Evolutionary conservation across 2,797 vertebrate species (phyloP).

Genomic region (Mormyrops attenuatus): DNA sequence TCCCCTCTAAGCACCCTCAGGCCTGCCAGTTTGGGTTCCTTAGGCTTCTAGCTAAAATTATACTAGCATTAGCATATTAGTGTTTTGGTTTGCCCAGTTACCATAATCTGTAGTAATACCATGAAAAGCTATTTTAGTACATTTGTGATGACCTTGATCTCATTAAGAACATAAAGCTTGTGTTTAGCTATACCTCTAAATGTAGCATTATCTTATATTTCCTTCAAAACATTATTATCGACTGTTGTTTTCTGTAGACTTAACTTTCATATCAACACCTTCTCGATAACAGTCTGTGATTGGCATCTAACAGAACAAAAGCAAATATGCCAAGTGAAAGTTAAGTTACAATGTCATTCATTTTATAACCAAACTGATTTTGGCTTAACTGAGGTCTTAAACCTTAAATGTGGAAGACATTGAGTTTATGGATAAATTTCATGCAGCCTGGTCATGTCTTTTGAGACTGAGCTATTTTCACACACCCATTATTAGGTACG

Average conservation of each 20-base stretch:
- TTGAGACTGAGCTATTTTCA: constrained; percentile 6
- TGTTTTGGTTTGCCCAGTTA: constrained; percentile 13
- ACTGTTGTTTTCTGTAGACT: neutral
- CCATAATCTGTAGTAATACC: neutral
- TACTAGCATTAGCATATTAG: constrained; percentile 12
- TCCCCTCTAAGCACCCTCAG: constrained; percentile 12
- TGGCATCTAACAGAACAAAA: neutral
- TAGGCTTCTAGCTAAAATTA: constrained; percentile 27
- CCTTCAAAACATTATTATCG: neutral
- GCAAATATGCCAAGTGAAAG: neutral
- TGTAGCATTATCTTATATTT: neutral
- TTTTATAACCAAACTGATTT: neutral
- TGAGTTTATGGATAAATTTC: constrained; percentile 8
- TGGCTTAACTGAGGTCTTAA: neutral
- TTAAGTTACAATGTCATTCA: neutral
- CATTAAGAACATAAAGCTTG: neutral
- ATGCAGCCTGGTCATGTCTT: constrained; percentile 31
- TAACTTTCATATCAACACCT: neutral
- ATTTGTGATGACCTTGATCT: neutral
- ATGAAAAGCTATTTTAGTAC: neutral
- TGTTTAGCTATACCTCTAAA: neutral
- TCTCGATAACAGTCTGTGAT: neutral
- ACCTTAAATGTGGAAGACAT: neutral
- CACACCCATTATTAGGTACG: neutral
- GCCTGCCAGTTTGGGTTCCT: neutral